A percentile compares a stretch with the other conserved stretches of the same genome.
These are phyloP conservation scores for Cherax quadricarinatus DNA, from an alignment of 1,140 invertebrate genomes.

Conservation along the genomic window DNA sequence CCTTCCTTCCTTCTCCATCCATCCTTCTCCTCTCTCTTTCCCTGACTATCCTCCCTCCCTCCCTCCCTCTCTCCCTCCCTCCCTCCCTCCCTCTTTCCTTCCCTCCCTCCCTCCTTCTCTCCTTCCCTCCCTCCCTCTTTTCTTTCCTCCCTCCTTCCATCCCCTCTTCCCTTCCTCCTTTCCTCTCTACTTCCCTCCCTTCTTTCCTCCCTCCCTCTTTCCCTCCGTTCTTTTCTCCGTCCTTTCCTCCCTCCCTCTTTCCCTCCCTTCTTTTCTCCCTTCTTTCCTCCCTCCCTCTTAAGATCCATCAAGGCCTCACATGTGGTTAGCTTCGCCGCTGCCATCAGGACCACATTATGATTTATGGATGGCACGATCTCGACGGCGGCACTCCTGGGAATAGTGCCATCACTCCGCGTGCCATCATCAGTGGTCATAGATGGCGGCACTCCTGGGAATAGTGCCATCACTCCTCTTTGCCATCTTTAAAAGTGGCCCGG, in stretches of 20 bases:
- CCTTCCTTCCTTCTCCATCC: too few relatives aligned
- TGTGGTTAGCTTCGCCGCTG: constrained; percentile 13
- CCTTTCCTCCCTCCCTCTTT: background rate
- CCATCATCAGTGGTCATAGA: background rate
- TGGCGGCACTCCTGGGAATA: constrained; percentile 6
- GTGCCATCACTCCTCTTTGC: background rate
- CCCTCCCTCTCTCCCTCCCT: too few relatives aligned
- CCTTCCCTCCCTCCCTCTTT: too few relatives aligned
- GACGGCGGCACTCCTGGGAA: constrained; percentile 20
- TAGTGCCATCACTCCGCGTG: background rate
- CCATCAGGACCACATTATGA: constrained; percentile 59
- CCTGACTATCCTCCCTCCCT: too few relatives aligned
- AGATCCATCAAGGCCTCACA: background rate
- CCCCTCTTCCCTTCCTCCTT: too few relatives aligned
- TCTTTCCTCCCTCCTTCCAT: too few relatives aligned
- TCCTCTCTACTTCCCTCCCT: too few relatives aligned
- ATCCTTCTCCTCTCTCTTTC: too few relatives aligned
- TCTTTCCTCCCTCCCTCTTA: background rate
- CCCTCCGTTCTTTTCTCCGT: background rate
- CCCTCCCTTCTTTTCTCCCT: background rate
- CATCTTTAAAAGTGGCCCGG: background rate
- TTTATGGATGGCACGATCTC: constrained; percentile 52
- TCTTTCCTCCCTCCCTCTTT: too few relatives aligned
- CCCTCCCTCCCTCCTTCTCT: too few relatives aligned
- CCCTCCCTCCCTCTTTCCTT: too few relatives aligned